Conservation (phyloP, 2,113 vertebrate species). For the Mesoclemmys tuberculata region DNA sequence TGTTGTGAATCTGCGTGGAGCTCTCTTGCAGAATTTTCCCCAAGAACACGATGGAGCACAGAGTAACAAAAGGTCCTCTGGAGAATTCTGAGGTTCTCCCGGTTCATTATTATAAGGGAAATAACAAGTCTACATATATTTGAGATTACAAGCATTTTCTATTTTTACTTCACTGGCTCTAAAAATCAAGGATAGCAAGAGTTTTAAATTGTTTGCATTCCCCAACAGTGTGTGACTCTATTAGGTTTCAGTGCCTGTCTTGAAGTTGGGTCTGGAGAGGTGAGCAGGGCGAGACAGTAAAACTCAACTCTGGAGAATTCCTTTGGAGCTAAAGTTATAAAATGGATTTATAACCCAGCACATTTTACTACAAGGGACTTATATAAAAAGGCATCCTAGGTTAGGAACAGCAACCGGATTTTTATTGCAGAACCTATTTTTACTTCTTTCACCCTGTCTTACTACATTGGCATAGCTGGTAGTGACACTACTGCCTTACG, state of each 20-base stretch:
- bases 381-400: background rate
- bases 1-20: background rate
- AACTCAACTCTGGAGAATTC: fast-evolving
- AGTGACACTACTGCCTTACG: background rate
- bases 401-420: background rate
- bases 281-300: background rate
- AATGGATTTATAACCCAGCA: background rate
- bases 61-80: background rate
- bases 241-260: background rate
- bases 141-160: background rate
- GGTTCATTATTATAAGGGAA: background rate
- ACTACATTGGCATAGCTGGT: fast-evolving
- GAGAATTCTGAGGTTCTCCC: background rate
- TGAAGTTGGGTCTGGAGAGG: too few species aligned
- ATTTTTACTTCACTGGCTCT: background rate
- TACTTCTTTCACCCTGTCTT: background rate
- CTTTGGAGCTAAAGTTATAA: background rate
- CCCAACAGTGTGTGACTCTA: too few species aligned
- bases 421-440: background rate
- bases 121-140: background rate
- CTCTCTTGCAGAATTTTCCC: background rate
- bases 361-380: background rate
- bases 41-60: background rate
- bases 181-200: background rate
- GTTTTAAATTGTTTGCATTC: background rate